Evolutionary conservation across 2,113 vertebrate species (phyloP).

Genomic region (Trematocara unimaculatum): DNA sequence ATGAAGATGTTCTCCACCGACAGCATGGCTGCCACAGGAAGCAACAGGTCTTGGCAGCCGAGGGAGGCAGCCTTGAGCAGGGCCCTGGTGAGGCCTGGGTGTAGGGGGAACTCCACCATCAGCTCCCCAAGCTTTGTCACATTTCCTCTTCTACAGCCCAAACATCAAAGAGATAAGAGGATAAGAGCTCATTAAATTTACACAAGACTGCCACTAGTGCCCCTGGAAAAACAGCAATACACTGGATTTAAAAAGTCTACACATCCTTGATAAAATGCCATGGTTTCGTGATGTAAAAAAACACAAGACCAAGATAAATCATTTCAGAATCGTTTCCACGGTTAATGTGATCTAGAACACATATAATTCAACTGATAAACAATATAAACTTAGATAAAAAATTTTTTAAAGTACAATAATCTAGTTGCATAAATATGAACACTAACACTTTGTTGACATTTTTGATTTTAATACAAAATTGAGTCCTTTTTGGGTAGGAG

Average conservation of each 20-base stretch:
- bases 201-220: not conserved
- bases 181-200: not conserved
- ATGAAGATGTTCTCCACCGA: constrained; percentile 98
- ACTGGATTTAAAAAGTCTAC: not conserved
- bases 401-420: not conserved
- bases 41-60: constrained; percentile 84
- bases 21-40: constrained; percentile 92
- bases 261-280: not conserved
- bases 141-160: constrained; percentile 77
- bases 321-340: not conserved
- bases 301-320: not conserved
- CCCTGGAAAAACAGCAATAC: not conserved
- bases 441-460: not conserved
- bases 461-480: not conserved
- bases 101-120: constrained; percentile 92
- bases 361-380: not conserved
- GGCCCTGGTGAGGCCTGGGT: constrained; percentile 86
- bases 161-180: not conserved
- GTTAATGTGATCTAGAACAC: not conserved
- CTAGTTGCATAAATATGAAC: not conserved
- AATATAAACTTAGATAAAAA: not conserved
- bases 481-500: not conserved
- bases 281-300: not conserved
- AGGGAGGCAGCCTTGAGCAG: constrained; percentile 86
- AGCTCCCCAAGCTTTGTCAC: constrained; percentile 87